Conservation (phyloP, 2,113 vertebrate genomes). For the Psophia crepitans region DNA sequence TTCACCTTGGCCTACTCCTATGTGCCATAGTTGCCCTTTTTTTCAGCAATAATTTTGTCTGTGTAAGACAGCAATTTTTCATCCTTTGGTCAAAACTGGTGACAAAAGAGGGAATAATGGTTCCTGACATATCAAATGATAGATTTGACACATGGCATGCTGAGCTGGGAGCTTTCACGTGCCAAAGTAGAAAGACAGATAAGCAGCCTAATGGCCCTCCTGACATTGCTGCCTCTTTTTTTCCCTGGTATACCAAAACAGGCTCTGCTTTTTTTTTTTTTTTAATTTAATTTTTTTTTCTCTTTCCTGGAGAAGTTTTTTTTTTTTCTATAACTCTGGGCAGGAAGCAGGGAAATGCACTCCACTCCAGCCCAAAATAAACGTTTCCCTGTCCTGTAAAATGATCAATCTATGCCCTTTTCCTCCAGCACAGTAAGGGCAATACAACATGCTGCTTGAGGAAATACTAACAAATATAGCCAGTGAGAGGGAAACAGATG, state of each 20-base stretch:
- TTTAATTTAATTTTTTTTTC: neutral
- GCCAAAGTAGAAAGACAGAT: conserved; percentile 85
- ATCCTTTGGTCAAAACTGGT: conserved; percentile 89
- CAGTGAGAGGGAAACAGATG: conserved; percentile 81
- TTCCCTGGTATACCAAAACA: conserved; percentile 33
- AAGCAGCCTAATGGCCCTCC: conserved; percentile 83
- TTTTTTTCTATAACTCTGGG: conserved; percentile 25
- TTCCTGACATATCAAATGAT: conserved; percentile 87
- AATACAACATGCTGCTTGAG: conserved; percentile 78
- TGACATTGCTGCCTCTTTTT: conserved; percentile 76
- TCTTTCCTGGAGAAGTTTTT: conserved; percentile 1
- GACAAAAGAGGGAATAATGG: conserved; percentile 92
- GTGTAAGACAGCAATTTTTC: conserved; percentile 89
- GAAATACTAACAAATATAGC: conserved; percentile 84
- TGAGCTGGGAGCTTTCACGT: conserved; percentile 77
- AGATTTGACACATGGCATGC: conserved; percentile 82
- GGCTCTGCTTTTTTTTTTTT: neutral
- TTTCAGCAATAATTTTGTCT: conserved; percentile 88
- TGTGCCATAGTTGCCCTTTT: conserved; percentile 67
- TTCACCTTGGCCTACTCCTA: conserved; percentile 85
- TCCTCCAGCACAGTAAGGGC: conserved; percentile 72
- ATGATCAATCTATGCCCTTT: conserved; percentile 79
- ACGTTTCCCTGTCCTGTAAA: conserved; percentile 71
- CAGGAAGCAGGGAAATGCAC: conserved; percentile 55
- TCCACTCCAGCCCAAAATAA: conserved; percentile 65